phyloP scores from a whole-genome alignment of 2,113 vertebrate species.

The Delphinus delphis region DNA sequence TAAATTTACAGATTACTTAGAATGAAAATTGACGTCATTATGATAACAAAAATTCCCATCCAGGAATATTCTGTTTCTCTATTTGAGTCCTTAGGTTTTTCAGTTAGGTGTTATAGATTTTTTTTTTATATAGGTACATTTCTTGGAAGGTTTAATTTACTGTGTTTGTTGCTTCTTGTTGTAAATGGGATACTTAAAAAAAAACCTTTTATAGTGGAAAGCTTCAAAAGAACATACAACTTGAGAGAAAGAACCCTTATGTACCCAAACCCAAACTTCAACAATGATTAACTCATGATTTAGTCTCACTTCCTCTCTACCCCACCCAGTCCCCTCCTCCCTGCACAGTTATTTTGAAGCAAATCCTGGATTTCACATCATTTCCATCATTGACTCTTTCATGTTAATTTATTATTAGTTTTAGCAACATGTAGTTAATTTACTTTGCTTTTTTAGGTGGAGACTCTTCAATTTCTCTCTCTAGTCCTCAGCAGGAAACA shows the following conservation, averaged over 20 bases:
- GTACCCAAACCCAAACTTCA: background rate
- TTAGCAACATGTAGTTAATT: background rate
- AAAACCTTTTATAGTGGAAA: background rate
- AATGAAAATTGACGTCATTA: background rate
- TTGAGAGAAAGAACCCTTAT: background rate
- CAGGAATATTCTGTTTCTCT: background rate
- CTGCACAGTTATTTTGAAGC: background rate
- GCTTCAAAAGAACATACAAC: background rate
- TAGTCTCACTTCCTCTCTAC: background rate
- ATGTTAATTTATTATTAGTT: background rate
- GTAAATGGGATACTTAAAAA: background rate
- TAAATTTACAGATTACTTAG: background rate
- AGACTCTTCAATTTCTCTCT: background rate
- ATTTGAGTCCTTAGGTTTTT: background rate
- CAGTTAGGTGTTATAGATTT: background rate
- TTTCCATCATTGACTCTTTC: background rate
- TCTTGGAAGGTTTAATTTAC: background rate
- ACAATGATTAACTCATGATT: background rate
- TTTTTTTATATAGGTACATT: background rate
- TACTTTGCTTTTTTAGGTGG: background rate
- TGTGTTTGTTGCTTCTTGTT: background rate
- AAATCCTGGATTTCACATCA: background rate
- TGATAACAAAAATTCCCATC: background rate
- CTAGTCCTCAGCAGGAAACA: rapidly evolving
- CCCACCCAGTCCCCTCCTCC: too few species aligned